Base-by-base conservation (phyloP, 92 coral and sea anemone genomes). In the Phymanthus crucifer region DNA sequence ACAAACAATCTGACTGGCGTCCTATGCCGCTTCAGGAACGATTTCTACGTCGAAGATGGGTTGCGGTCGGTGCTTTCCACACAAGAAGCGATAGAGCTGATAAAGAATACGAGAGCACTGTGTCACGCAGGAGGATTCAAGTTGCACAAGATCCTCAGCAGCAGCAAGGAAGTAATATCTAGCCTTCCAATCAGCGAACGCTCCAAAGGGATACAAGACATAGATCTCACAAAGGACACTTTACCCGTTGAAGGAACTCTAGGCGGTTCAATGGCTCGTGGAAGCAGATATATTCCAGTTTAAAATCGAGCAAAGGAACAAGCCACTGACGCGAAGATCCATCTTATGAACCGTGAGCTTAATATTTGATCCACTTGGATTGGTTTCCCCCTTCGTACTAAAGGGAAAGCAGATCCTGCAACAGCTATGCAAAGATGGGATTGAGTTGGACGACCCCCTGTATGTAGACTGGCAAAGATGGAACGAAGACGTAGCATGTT, bases 91-190 rank as follows among this genome's bases (percentile, higher is more conserved):
- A 58, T 77, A 3, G 66, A 75, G 19, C 71, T 76, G 6, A 75
- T 80, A 16, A 66, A 76, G 40, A 77, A 67, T 21, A 78, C 73
- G n/a, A 73, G 57, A 66, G 66, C 35, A 2, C 71, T 83, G 80
- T 88, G 92, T 48, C 43, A 83, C n/a, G 34, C 14, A 35, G 88
- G 86, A 8, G 89, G 92, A 16, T 80, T 88, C n/a, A 71, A 82
- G 3, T 87, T 89, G 2, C 84, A 77, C 56, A 38, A 38, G 43
- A 32, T 80, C 35, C 13, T 57, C 43, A 61, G 74, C 36, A 80
- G 71, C 78, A 21, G 23, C 21, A 71, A 32, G 69, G 26, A 43
- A 10, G 78, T 81, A 13, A 50, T 81, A 4, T 19, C 33, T n/a
- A 50, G 34, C 12, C 45, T 81, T 1, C 69, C 85, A 2, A 50